Percentiles rank a stretch among this genome's conserved stretches.
phyloP scores from a whole-genome alignment of 2,888 invertebrate genomes.

The Sisyra nigra region DNA sequence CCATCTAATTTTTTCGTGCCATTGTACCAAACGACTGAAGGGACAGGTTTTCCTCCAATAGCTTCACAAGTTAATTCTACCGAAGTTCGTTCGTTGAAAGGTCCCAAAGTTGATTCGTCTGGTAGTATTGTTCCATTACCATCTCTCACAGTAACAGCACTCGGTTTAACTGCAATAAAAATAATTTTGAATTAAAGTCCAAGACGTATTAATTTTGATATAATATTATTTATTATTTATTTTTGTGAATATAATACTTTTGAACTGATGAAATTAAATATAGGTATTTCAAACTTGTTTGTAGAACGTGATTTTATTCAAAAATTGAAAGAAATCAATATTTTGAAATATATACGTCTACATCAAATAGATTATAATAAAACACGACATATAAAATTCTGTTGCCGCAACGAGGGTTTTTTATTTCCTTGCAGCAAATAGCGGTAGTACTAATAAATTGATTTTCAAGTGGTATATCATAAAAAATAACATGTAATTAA shows the following conservation, averaged over 20 bases:
- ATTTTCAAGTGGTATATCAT: too few species aligned
- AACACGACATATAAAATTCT: too few species aligned
- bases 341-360: too few species aligned
- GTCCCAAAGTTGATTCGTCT: slow-evolving; percentile 49
- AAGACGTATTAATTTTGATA: slow-evolving; percentile 9
- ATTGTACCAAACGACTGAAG: slow-evolving; percentile 73
- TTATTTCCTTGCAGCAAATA: too few species aligned
- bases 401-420: too few species aligned
- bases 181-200: slow-evolving; percentile 7
- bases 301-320: background rate
- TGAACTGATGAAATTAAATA: background rate
- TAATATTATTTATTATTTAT: background rate
- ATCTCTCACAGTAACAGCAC: slow-evolving; percentile 52
- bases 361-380: too few species aligned
- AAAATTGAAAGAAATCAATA: too few species aligned
- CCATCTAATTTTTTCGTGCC: slow-evolving; percentile 47
- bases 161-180: slow-evolving; percentile 61
- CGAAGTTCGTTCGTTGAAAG: slow-evolving; percentile 50
- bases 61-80: slow-evolving; percentile 59
- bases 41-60: slow-evolving; percentile 69
- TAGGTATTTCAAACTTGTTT: background rate
- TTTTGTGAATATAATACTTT: background rate
- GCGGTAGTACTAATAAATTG: too few species aligned
- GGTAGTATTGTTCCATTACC: slow-evolving; percentile 42
- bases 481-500: too few species aligned